phyloP scores from a whole-genome alignment of 2,797 vertebrate species.

The Chlorospingus flavigularis region DNA sequence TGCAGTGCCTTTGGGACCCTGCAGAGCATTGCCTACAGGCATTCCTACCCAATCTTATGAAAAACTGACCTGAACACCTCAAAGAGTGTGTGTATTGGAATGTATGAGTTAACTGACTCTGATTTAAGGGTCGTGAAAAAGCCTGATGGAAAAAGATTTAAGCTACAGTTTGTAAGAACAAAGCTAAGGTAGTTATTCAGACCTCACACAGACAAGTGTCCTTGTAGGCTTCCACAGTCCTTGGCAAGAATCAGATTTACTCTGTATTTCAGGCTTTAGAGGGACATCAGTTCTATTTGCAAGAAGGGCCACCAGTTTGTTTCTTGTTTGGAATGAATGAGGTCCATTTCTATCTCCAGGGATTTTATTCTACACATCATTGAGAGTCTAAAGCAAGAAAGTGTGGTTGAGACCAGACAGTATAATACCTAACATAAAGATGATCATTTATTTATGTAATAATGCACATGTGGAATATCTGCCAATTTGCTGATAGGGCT shows the following conservation, averaged over 20 bases:
- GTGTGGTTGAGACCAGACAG: neutral
- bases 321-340: neutral
- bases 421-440: neutral
- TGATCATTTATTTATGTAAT: neutral
- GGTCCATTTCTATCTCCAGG: neutral
- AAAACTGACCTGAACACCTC: neutral
- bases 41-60: neutral
- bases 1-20: accelerated
- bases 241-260: neutral
- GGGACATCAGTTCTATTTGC: neutral
- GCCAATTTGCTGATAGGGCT: neutral
- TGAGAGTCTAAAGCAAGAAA: neutral
- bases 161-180: neutral
- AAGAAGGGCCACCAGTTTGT: neutral
- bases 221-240: neutral
- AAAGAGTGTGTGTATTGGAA: neutral
- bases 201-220: neutral
- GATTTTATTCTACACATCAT: neutral
- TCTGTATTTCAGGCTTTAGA: neutral
- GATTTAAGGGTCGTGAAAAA: neutral
- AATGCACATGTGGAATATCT: neutral
- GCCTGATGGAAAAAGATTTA: neutral
- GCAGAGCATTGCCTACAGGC: neutral
- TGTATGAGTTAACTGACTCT: neutral
- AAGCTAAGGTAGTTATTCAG: neutral